Base-by-base conservation (phyloP, 2,888 invertebrate species). In the Syritta pipiens region DNA sequence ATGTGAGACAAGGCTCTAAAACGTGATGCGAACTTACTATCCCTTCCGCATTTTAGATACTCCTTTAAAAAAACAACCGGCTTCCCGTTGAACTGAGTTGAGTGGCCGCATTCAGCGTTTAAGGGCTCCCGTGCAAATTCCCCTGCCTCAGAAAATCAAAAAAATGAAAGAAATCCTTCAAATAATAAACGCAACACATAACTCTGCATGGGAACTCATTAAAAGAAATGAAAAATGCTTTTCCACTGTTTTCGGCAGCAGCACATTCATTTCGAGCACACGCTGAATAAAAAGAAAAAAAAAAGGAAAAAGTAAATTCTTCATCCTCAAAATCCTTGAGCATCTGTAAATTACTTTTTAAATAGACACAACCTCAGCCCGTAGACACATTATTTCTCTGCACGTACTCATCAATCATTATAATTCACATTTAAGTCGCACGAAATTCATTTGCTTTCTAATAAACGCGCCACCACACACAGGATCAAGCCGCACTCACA, bases 331-430 rank as follows among this genome's bases (percentile, higher is more conserved):
- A 42, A 53, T 51, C 42, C 63, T 51, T 53, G 24, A 63, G 42
- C 32, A 42, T 30, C 22, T 53, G 51, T 40, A 51, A 63, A 63
- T 63, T 24, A 32, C 51, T 51, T 51, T 59, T 44, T 44, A 14
- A 30, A 20, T 42, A 44, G 17, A 40, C 22, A 51, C 22, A 4
- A 26, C 28, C n/a, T n/a, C 30, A 22, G 22, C 1, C 51, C 10
- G 32, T 42, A 53, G 51, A 44, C 10, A 44, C 22, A 44, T 32
- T 59, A 51, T 63, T 42, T 42, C 32, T 53, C 20, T 35, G 10
- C 35, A 53, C 44, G 32, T 44, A 35, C 44, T 51, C 65, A 74
- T 74, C 74, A 74, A 74, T 74, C 74, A 67, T 59, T 37, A 46
- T 67, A 67, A 74, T 46, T 51, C 44, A 44, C 40, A 67, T 74